Base-by-base conservation (phyloP, 2,888 invertebrate species). In the Terebella lapidaria region DNA sequence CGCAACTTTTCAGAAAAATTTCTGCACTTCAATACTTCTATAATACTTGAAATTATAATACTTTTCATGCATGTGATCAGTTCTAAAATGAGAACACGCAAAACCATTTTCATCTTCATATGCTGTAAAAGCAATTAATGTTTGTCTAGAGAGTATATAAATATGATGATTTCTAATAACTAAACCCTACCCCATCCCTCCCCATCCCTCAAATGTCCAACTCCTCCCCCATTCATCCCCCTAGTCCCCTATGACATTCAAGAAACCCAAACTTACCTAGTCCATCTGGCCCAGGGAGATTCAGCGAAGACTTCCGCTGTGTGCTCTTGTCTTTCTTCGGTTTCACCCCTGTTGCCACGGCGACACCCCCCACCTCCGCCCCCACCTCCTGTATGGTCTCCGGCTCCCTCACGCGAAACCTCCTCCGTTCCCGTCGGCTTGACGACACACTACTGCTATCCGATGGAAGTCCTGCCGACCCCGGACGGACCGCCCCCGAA, bases 311-410 rank as follows among this genome's bases (percentile, higher is more conserved):
- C 22, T 53, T 53, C 4, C 53, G 26, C 5, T 25, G 15, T 28
- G 28, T 27, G 53, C 27, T 27, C 22, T 53, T 53, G 53, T 53
- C 53, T 22, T 25, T 53, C 53, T 53, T 53, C 27, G 53, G 53
- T 15, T 28, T 25, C 5, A 53, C 53, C 49, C 10, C 10, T n/a
- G n/a, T 35, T 15, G 42, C 10, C 24, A 5, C 10, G 5, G 28
- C 26, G 4, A 15, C 22, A 28, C 22, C 29, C 28, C 5, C 27
- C 5, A 5, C 49, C 5, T 10, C 35, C 10, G 35, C 35, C 18
- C 10, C 10, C 18, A 35, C 35, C 22, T 49, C 49, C 49, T 5
- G 49, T 5, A 22, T 22, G 24, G 29, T 5, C 24, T 49, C n/a
- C 5, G 10, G 53, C 15, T 53, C 53, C 10, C 53, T 26, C 15